A percentile compares a stretch with the other conserved stretches of the same genome.
Conservation (phyloP, 2,797 vertebrate genomes). For the Brotula barbata region DNA sequence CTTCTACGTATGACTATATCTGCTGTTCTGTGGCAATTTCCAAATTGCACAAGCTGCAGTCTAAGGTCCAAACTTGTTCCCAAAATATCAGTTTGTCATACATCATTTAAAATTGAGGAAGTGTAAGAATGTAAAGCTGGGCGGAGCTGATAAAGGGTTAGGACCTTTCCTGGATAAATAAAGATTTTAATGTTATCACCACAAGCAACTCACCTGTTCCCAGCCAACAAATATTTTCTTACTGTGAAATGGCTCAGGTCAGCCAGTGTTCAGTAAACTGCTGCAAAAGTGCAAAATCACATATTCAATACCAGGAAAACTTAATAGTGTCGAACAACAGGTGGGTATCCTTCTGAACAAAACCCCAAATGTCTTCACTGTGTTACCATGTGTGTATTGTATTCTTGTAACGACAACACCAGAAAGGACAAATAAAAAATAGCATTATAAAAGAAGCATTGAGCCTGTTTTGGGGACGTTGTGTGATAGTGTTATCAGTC, state of each 20-base stretch:
- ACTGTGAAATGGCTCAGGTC: conserved; percentile 17
- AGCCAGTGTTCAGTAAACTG: conserved; percentile 14
- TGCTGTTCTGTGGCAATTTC: no score
- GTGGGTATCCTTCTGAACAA: neutral
- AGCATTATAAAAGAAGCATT: conserved; percentile 10
- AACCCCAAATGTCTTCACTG: neutral
- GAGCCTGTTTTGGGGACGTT: conserved; percentile 28
- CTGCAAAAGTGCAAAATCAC: conserved; percentile 19
- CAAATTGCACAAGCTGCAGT: no score
- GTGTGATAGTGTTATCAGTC: conserved; percentile 51
- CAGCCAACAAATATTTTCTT: conserved; percentile 20
- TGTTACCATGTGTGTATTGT: neutral
- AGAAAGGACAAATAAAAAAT: conserved; percentile 21
- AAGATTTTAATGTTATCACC: conserved; percentile 22
- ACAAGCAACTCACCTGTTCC: conserved; percentile 5
- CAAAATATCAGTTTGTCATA: neutral
- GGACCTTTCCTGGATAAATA: conserved; percentile 19
- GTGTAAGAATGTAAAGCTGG: conserved; percentile 29
- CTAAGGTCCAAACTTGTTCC: neutral
- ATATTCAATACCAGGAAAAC: neutral
- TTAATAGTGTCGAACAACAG: no score
- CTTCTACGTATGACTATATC: no score
- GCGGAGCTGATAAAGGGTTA: conserved; percentile 17
- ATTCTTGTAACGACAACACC: conserved; percentile 3
- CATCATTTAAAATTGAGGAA: conserved; percentile 8